A percentile compares a stretch with the other conserved stretches of the same genome.
These are phyloP conservation scores for Noctua janthe DNA, from an alignment of 2,888 invertebrate species.

Conservation along the genomic window DNA sequence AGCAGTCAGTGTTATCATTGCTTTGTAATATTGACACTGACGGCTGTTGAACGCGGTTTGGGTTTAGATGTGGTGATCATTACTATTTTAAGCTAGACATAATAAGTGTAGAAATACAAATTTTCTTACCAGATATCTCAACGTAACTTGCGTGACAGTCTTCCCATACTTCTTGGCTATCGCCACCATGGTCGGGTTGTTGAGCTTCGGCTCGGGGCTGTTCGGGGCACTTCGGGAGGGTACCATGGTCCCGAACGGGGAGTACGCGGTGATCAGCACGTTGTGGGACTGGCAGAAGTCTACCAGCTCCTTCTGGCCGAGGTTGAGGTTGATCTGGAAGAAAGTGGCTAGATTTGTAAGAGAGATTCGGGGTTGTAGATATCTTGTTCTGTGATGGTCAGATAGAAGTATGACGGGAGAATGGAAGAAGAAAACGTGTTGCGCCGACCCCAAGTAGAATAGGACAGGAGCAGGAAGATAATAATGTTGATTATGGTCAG, in stretches of 20 bases:
- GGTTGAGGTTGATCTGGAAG: slow-evolving; percentile 90
- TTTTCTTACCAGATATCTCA: slow-evolving; percentile 69
- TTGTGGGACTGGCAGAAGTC: slow-evolving; percentile 91
- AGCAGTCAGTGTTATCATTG: not conserved
- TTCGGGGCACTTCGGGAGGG: slow-evolving; percentile 82
- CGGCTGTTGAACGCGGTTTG: not conserved
- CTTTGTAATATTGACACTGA: not conserved
- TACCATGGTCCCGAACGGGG: slow-evolving; percentile 92
- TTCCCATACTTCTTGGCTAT: slow-evolving; percentile 92
- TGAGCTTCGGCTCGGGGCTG: slow-evolving; percentile 88
- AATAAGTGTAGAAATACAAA: not conserved
- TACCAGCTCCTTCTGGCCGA: slow-evolving; percentile 92
- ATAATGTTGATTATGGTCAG: no score
- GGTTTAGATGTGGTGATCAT: not conserved
- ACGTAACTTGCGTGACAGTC: slow-evolving; percentile 90
- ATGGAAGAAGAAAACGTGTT: no score
- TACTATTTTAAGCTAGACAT: not conserved
- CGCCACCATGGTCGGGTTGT: slow-evolving; percentile 88
- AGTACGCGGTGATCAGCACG: slow-evolving; percentile 91
- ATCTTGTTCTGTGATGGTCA: no score
- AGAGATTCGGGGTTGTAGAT: not conserved
- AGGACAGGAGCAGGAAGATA: no score
- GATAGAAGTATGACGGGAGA: no score
- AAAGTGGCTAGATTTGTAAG: not conserved
- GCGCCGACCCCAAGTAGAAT: no score